Conservation (phyloP, 2,797 vertebrate species). For the Gambusia yucatana region DNA sequence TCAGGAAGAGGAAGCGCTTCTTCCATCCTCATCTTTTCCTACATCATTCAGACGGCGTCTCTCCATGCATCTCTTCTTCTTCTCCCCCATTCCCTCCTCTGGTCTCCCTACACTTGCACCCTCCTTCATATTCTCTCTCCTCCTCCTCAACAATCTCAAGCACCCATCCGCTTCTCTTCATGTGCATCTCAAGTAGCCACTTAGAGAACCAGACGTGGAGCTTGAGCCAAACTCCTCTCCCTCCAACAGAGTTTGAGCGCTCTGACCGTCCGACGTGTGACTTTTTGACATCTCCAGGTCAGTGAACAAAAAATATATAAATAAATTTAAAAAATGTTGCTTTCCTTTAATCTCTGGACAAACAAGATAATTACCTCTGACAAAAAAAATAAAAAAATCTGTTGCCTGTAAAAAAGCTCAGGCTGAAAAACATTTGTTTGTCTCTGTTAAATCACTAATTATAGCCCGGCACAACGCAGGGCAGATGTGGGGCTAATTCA, state of each 20-base stretch:
- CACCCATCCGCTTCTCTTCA: conserved; percentile 73
- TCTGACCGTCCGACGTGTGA: conserved; percentile 42
- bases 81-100: not conserved
- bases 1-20: conserved; percentile 23
- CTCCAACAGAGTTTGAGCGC: conserved; percentile 38
- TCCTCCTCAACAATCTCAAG: conserved; percentile 74
- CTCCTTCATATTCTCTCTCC: conserved; percentile 35
- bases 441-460: conserved; percentile 79
- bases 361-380: conserved; percentile 39
- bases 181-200: conserved; percentile 82
- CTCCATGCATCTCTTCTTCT: conserved; percentile 53
- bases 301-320: not conserved
- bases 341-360: conserved; percentile 44
- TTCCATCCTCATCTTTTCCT: conserved; percentile 39
- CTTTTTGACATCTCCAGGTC: conserved; percentile 44
- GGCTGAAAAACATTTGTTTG: conserved; percentile 77
- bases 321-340: not conserved
- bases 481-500: conserved; percentile 79
- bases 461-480: conserved; percentile 74
- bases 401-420: conserved; percentile 56
- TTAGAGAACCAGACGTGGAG: conserved; percentile 70
- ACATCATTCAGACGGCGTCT: conserved; percentile 52
- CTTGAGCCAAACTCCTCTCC: conserved; percentile 69
- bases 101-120: not conserved
- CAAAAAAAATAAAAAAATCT: conserved; percentile 32